Conservation (phyloP, 2,113 vertebrate species). For the Garra rufa region DNA sequence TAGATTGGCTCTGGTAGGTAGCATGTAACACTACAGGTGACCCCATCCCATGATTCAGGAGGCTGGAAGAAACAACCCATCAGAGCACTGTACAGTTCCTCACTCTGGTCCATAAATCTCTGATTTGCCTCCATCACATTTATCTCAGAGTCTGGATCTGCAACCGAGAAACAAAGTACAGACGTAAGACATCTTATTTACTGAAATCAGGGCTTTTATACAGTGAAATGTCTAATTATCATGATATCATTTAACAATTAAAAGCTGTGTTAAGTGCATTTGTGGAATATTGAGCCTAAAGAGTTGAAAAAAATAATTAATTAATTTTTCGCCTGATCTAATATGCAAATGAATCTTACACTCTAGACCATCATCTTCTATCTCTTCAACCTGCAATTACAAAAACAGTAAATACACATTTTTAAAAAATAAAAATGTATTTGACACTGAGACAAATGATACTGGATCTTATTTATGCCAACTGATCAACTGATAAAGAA, state of each 20-base stretch:
- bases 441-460: not conserved
- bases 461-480: not conserved
- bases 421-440: not conserved
- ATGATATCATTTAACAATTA: not conserved
- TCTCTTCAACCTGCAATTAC: conserved; percentile 80
- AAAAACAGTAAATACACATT: not conserved
- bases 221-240: not conserved
- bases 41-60: conserved; percentile 78
- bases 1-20: conserved; percentile 64
- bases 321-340: too few species aligned
- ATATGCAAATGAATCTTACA: conserved; percentile 68
- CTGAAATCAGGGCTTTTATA: not conserved
- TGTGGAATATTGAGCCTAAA: not conserved
- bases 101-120: conserved; percentile 90
- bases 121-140: conserved; percentile 88
- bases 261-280: not conserved
- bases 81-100: conserved; percentile 90
- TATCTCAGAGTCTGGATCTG: conserved; percentile 84
- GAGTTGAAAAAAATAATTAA: not conserved
- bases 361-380: conserved; percentile 87
- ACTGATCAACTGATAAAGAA: not conserved
- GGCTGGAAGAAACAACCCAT: conserved; percentile 90
- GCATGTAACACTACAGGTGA: conserved; percentile 66
- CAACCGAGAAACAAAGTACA: conserved; percentile 13
- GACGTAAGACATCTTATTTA: not conserved